Conservation (phyloP, 2,113 vertebrate species). For the Chrysochloris asiatica region DNA sequence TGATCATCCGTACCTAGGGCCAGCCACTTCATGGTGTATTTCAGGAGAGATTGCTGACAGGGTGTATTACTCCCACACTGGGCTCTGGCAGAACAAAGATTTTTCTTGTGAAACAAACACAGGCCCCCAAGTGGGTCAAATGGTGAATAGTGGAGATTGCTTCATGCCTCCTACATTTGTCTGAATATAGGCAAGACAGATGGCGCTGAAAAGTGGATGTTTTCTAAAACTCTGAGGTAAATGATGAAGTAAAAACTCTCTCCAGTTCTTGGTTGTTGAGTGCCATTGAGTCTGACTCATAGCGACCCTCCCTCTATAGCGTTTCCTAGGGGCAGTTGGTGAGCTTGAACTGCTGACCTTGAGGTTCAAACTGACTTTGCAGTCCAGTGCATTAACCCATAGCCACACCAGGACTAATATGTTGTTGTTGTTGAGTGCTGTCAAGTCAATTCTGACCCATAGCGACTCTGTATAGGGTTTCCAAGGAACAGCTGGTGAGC, state of each 20-base stretch:
- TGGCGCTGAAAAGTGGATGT: constrained; percentile 59
- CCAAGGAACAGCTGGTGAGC: too few species aligned
- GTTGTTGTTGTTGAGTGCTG: too few species aligned
- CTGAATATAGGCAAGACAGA: constrained; percentile 73
- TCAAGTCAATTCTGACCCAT: too few species aligned
- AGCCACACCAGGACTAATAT: too few species aligned
- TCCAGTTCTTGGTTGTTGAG: constrained; percentile 1
- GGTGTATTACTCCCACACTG: neutral
- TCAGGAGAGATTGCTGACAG: neutral
- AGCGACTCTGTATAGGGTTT: too few species aligned
- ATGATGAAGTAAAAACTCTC: constrained; percentile 31
- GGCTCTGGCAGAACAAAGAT: constrained; percentile 15
- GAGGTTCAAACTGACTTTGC: too few species aligned
- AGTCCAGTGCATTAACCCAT: too few species aligned
- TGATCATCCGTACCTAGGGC: neutral
- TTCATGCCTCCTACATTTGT: constrained; percentile 63
- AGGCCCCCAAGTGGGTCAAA: constrained; percentile 65
- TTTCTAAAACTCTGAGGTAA: constrained; percentile 38
- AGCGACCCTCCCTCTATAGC: too few species aligned
- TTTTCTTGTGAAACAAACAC: constrained; percentile 34
- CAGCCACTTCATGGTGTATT: neutral
- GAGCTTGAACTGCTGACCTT: too few species aligned
- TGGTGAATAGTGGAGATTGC: constrained; percentile 22
- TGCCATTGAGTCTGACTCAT: too few species aligned
- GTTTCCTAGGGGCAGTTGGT: too few species aligned